Conservation (phyloP, 2,888 invertebrate species). For the Norana najaformis region DNA sequence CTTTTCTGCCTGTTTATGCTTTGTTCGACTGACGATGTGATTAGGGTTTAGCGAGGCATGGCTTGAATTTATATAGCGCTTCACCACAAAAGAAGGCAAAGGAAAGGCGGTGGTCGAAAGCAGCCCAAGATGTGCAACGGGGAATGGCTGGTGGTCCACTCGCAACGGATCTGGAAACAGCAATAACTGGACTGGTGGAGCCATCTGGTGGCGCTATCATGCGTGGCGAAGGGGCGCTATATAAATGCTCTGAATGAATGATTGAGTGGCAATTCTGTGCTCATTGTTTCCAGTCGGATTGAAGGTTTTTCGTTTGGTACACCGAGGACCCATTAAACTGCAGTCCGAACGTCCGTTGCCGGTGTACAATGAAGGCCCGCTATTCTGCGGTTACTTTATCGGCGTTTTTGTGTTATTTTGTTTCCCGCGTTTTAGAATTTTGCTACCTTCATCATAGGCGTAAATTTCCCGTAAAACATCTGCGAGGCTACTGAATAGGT, state of each 20-base stretch:
- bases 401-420: neutral
- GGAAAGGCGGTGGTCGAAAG: neutral
- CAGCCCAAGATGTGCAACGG: neutral
- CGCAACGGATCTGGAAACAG: neutral
- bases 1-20: neutral
- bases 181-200: neutral
- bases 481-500: neutral
- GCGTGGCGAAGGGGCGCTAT: neutral
- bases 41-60: neutral
- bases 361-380: neutral
- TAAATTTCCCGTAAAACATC: too few species aligned
- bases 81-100: neutral
- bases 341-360: neutral
- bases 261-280: neutral
- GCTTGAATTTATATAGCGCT: neutral
- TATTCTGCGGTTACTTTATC: neutral
- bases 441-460: neutral
- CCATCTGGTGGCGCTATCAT: neutral
- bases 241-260: neutral
- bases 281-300: neutral
- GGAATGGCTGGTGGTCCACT: neutral
- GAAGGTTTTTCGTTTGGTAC: neutral
- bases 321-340: neutral
- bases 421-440: neutral
- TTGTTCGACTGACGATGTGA: neutral